phyloP scores from a whole-genome alignment of 92 coral and sea anemone genomes.

The Palythoa grandiflora region DNA sequence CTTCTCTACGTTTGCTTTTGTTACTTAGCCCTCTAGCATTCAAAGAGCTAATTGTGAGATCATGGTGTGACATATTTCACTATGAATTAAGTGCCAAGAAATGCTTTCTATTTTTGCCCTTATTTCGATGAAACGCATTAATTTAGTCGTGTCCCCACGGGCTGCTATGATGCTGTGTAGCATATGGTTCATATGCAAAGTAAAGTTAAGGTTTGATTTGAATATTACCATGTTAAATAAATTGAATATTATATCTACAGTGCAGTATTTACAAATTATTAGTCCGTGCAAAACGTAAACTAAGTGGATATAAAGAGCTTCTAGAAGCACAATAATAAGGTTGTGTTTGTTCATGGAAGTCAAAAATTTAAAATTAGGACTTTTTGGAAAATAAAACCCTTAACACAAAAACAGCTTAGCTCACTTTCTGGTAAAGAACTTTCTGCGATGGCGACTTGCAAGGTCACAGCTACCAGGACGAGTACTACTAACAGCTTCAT shows the following conservation, averaged over 20 bases:
- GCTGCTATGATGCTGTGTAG: neutral
- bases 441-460: too few relatives aligned
- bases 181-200: neutral
- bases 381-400: too few relatives aligned
- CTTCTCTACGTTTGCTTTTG: neutral
- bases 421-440: too few relatives aligned
- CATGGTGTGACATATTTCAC: neutral
- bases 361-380: too few relatives aligned
- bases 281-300: neutral
- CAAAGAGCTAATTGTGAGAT: neutral
- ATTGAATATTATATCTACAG: neutral
- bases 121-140: neutral
- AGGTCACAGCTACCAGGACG: too few relatives aligned
- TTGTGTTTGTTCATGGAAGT: too few relatives aligned
- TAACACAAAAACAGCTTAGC: too few relatives aligned
- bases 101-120: neutral
- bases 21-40: constrained; percentile 13
- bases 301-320: neutral
- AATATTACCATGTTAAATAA: neutral
- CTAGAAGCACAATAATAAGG: neutral
- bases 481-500: too few relatives aligned
- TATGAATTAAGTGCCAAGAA: neutral
- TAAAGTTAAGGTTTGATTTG: neutral
- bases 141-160: neutral
- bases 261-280: neutral